Conservation (phyloP, 2,113 vertebrate species). For the Mobula birostris region DNA sequence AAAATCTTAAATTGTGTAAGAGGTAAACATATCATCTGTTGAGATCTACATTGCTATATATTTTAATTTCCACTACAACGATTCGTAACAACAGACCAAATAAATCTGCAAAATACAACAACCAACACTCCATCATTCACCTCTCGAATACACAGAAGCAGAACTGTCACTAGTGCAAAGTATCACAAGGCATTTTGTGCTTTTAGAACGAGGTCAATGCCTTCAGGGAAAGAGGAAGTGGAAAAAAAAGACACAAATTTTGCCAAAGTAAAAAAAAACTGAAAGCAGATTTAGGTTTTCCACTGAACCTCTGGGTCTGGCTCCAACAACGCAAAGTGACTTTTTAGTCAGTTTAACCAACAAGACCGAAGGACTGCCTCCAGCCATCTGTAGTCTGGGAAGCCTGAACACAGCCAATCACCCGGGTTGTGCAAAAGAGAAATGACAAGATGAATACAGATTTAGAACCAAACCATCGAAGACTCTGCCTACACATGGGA, state of each 20-base stretch:
- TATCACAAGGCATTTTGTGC: background rate
- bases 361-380: slow-evolving; percentile 5
- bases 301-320: background rate
- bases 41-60: background rate
- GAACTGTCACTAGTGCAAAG: background rate
- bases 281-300: background rate
- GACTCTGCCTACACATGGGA: background rate
- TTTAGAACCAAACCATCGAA: background rate
- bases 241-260: background rate
- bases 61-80: background rate
- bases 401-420: background rate
- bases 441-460: background rate
- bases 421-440: background rate
- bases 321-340: background rate
- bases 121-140: too few relatives aligned
- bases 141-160: background rate
- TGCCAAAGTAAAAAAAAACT: background rate
- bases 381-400: slow-evolving; percentile 21
- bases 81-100: background rate
- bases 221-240: background rate
- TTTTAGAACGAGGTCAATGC: background rate
- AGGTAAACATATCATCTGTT: background rate
- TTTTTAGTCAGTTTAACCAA: background rate
- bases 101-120: background rate
- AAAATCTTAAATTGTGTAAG: background rate